A percentile compares a stretch with the other conserved stretches of the same genome.
phyloP scores from a whole-genome alignment of 2,113 vertebrate genomes.

The Salvator merianae region DNA sequence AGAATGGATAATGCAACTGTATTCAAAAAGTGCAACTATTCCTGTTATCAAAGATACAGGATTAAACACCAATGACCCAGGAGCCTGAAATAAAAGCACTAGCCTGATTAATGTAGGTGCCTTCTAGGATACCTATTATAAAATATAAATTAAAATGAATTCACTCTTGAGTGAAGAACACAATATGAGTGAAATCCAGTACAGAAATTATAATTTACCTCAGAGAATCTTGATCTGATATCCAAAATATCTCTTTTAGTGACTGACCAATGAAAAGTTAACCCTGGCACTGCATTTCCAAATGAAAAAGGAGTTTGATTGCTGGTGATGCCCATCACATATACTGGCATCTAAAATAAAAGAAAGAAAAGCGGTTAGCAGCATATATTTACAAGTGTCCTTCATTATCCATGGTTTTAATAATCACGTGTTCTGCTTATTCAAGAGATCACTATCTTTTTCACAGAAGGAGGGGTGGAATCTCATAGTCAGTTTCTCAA shows the following conservation, averaged over 20 bases:
- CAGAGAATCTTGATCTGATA: conserved; percentile 82
- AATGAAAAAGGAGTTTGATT: conserved; percentile 95
- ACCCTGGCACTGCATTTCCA: conserved; percentile 82
- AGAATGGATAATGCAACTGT: no score
- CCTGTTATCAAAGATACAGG: no score
- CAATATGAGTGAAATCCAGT: neutral
- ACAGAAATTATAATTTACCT: conserved; percentile 76
- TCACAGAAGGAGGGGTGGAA: no score
- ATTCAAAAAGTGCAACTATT: no score
- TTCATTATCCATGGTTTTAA: no score
- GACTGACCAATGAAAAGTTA: conserved; percentile 93
- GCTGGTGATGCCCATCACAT: conserved; percentile 89
- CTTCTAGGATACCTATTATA: neutral
- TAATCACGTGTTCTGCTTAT: no score
- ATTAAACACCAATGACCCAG: neutral
- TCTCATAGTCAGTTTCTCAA: neutral
- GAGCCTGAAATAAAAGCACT: neutral
- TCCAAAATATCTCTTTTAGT: conserved; percentile 91
- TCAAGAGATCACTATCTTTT: no score
- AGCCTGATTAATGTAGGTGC: neutral
- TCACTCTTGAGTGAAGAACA: neutral
- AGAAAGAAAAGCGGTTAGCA: neutral
- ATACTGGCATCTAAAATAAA: conserved; percentile 84
- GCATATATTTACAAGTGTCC: neutral
- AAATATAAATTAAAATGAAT: conserved; percentile 3